These are phyloP conservation scores for Oxyruncus cristatus DNA, from an alignment of 2,113 vertebrate genomes.

Conservation along the genomic window DNA sequence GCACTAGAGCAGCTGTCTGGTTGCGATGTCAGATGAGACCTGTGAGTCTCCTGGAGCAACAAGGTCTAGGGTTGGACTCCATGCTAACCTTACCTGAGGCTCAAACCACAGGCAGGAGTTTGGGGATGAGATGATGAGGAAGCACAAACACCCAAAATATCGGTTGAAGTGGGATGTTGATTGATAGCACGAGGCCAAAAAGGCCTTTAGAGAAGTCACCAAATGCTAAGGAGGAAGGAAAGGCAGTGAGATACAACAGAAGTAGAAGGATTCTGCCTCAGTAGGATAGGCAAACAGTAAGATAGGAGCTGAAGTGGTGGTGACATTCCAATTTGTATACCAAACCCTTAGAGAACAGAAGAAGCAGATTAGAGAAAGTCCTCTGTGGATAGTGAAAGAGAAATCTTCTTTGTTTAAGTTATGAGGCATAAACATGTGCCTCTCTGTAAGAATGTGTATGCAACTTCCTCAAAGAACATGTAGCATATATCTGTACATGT, in stretches of 20 bases:
- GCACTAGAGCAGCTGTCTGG: neutral
- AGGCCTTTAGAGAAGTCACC: neutral
- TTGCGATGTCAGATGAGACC: neutral
- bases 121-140: neutral
- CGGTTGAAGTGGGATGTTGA: neutral
- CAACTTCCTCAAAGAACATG: neutral
- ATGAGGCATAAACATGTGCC: fast-evolving
- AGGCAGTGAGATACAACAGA: neutral
- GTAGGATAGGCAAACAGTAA: neutral
- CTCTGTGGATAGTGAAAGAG: neutral
- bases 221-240: neutral
- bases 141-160: neutral
- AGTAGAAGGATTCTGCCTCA: neutral
- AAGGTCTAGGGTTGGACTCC: neutral
- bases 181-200: neutral
- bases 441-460: neutral
- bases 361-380: neutral
- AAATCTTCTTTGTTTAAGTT: neutral
- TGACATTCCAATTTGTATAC: fast-evolving
- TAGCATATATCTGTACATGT: neutral
- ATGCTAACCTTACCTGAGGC: neutral
- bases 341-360: neutral
- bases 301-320: neutral
- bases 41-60: neutral
- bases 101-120: neutral